Conservation (phyloP, 2,113 vertebrate species). For the Datnioides undecimradiatus region DNA sequence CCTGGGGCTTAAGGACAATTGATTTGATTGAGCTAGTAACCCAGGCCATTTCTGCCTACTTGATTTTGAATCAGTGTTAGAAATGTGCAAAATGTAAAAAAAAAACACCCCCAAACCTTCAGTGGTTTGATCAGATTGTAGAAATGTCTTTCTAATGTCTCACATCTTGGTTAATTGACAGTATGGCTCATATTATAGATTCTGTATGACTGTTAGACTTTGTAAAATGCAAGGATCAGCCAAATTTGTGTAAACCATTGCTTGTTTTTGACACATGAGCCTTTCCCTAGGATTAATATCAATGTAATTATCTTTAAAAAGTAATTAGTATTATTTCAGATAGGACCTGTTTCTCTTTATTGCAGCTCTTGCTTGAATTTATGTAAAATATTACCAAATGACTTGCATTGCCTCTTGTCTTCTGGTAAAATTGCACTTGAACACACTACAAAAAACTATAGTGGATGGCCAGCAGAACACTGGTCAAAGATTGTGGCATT, state of each 20-base stretch:
- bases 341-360: background rate
- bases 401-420: background rate
- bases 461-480: background rate
- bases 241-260: background rate
- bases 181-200: background rate
- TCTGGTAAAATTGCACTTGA: background rate
- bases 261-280: background rate
- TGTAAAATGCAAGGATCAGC: background rate
- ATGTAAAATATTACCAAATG: background rate
- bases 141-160: background rate
- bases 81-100: background rate
- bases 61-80: background rate
- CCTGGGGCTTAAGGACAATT: constrained; percentile 48
- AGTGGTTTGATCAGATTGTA: background rate
- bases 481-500: background rate
- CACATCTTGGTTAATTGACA: background rate
- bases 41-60: background rate
- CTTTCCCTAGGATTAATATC: background rate
- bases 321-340: background rate
- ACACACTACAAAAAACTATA: background rate
- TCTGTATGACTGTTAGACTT: background rate
- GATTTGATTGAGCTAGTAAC: constrained; percentile 53
- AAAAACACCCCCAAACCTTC: too few species aligned
- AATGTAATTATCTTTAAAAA: background rate
- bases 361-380: background rate